These are phyloP conservation scores for Xiphorhynchus elegans DNA, from an alignment of 2,113 vertebrate genomes.

Conservation along the genomic window DNA sequence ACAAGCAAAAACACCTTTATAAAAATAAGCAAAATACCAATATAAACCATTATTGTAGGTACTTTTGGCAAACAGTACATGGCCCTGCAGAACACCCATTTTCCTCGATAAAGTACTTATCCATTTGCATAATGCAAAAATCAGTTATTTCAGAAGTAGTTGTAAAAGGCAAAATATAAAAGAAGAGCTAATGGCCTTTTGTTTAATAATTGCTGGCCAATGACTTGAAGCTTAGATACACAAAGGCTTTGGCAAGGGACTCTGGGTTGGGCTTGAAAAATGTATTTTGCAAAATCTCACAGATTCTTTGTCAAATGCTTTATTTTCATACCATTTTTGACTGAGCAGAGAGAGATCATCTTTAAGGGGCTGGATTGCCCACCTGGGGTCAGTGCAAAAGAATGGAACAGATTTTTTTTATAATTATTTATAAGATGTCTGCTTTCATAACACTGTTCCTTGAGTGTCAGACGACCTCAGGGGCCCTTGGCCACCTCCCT, in stretches of 20 bases:
- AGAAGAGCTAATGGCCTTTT: neutral
- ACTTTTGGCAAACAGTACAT: neutral
- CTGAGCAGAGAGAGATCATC: conserved; percentile 27
- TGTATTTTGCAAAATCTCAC: neutral
- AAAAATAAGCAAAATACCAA: neutral
- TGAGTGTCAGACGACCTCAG: conserved; percentile 66
- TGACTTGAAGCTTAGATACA: neutral
- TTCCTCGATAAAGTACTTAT: neutral
- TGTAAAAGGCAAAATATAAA: neutral
- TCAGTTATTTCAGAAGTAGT: neutral
- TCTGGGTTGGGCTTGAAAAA: neutral
- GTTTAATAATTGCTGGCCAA: neutral
- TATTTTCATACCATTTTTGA: conserved; percentile 50
- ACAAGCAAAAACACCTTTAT: neutral
- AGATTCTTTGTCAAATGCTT: conserved; percentile 39
- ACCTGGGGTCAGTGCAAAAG: conserved; percentile 66
- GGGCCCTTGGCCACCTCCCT: conserved; percentile 46
- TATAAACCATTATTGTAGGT: neutral
- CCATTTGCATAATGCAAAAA: neutral
- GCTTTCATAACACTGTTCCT: conserved; percentile 66
- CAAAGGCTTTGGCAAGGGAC: neutral
- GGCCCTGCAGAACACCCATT: neutral
- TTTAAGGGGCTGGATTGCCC: conserved; percentile 53
- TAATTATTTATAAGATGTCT: conserved; percentile 85
- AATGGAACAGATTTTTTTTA: conserved; percentile 76